These are phyloP conservation scores for Mungos mungo DNA, from an alignment of 2,113 vertebrate species.

Conservation along the genomic window DNA sequence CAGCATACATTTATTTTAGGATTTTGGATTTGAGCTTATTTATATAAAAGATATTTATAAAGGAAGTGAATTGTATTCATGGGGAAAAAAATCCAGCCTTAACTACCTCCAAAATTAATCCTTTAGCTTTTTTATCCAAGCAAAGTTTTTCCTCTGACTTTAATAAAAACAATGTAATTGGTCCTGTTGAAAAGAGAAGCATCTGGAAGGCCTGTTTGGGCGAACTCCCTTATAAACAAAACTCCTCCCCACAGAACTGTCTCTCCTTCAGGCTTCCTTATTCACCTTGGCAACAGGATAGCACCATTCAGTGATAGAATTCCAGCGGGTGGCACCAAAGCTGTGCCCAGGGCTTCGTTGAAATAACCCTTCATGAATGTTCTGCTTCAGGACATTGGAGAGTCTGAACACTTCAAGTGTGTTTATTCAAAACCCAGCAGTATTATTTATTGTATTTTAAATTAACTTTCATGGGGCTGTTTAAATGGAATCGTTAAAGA, in stretches of 20 bases:
- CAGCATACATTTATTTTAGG: background rate
- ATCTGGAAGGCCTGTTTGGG: background rate
- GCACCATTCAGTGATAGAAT: background rate
- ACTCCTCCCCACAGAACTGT: background rate
- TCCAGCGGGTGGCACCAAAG: background rate
- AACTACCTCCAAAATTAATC: background rate
- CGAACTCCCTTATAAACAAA: background rate
- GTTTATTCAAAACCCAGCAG: background rate
- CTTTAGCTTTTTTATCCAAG: background rate
- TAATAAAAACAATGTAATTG: background rate
- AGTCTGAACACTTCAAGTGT: background rate
- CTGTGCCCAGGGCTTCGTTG: background rate
- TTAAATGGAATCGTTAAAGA: background rate
- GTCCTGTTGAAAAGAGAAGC: background rate
- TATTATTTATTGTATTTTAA: background rate
- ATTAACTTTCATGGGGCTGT: background rate
- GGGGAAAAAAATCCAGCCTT: too few species aligned
- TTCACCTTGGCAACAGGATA: background rate
- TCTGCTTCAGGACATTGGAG: background rate
- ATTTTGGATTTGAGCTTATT: background rate
- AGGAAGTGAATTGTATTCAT: background rate
- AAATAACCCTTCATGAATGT: background rate
- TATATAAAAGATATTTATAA: background rate
- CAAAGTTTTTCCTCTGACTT: background rate
- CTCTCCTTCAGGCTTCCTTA: background rate